Evolutionary conservation across 1,140 invertebrate genomes (phyloP), one percentile per base, ranked within the genome.

Genomic region (Pteromalus puparum): DNA sequence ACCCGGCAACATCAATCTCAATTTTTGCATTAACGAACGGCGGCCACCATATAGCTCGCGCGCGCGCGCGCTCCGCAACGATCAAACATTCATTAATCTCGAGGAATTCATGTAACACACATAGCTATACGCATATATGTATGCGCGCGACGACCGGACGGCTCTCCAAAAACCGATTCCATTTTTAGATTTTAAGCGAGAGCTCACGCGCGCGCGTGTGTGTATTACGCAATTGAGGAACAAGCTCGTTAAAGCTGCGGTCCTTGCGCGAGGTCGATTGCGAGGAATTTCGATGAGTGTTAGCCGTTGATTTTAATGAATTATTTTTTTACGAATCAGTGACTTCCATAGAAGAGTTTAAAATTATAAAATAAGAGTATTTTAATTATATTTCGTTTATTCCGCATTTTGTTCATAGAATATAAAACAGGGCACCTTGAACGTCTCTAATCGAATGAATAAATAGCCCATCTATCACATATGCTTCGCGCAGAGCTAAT

Each of bases 31-130:
- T 74, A 74, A 74, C 72, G 30, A 73, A 28, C 10, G 46, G 42
- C 6, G 30, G 28, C n/a, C 4, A n/a, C n/a, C n/a, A n/a, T n/a
- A n/a, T n/a, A n/a, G n/a, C n/a, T n/a, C n/a, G n/a, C n/a, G n/a
- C n/a, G n/a, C n/a, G n/a, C 15, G 24, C 38, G 24, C 24, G 38
- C 15, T 28, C 21, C 65, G 34, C 3, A 61, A 73, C 30, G 12
- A 30, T 42, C 26, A 61, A 75, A 65, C n/a, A 42, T 53, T 53
- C 26, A 74, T 73, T 82, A 75, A 75, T 75, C 72, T 38, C 30
- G 28, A 82, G 53, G 73, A 82, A 82, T 82, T 82, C 53, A 38
- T 46, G 73, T 28, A 67, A 82, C 34, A 34, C 30, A 34, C 3
- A n/a, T n/a, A 6, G 53, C 2, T 46, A 82, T 18, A 28, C 12